phyloP scores from a whole-genome alignment of 2,888 invertebrate genomes.

The Oscheius myriophilus region DNA sequence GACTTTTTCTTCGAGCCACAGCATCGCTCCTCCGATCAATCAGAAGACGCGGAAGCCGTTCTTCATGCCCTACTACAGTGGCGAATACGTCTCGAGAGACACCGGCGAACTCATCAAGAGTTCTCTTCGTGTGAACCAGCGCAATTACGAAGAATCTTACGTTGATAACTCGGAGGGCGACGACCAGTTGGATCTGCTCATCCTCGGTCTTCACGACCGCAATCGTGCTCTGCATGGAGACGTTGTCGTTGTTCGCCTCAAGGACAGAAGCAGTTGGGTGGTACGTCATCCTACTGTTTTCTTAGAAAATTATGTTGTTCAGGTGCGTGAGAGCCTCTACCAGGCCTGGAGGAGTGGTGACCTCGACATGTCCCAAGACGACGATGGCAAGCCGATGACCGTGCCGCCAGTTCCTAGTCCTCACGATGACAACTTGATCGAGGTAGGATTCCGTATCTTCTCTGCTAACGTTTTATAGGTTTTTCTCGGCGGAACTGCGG shows the following conservation, averaged over 20 bases:
- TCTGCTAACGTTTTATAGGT: constrained; percentile 22
- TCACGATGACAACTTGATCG: constrained; percentile 26
- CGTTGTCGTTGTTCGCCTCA: constrained; percentile 76
- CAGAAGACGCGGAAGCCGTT: constrained; percentile 26
- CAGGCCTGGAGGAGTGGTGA: constrained; percentile 42
- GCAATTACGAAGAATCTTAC: constrained; percentile 84
- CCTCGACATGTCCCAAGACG: constrained; percentile 40
- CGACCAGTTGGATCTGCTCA: constrained; percentile 78
- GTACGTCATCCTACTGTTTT: constrained; percentile 50
- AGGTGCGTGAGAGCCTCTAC: constrained; percentile 40
- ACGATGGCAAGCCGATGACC: constrained; percentile 48
- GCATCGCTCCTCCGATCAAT: not conserved
- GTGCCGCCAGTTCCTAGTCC: constrained; percentile 43
- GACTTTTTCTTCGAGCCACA: not conserved
- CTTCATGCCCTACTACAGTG: constrained; percentile 26
- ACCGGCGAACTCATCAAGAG: constrained; percentile 72
- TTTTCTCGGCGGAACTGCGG: constrained; percentile 32
- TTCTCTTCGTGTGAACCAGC: constrained; percentile 84
- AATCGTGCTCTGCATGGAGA: constrained; percentile 88
- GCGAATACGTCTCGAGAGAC: constrained; percentile 24
- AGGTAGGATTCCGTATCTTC: constrained; percentile 22
- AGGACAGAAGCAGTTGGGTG: constrained; percentile 71
- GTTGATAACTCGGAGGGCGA: constrained; percentile 73
- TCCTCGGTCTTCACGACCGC: constrained; percentile 77
- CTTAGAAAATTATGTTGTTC: not conserved